phyloP scores from a whole-genome alignment of 2,113 vertebrate genomes.

The Passer domesticus region DNA sequence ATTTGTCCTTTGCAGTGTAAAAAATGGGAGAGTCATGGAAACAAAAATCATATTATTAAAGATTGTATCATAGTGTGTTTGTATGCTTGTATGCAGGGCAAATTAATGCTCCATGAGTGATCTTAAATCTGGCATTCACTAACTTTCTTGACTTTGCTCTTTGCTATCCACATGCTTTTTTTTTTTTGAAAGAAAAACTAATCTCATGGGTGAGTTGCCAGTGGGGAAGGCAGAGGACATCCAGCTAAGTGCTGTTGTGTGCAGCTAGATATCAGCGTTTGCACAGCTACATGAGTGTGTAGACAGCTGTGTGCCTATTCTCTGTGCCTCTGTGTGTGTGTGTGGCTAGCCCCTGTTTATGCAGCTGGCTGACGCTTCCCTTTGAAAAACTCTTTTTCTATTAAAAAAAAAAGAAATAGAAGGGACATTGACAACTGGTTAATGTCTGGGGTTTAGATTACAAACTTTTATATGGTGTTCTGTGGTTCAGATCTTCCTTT shows the following conservation, averaged over 20 bases:
- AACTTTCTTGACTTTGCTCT: background rate
- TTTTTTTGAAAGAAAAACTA: background rate
- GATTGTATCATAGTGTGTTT: constrained; percentile 1
- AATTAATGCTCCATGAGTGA: background rate
- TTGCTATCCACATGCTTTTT: background rate
- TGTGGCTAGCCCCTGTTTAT: background rate
- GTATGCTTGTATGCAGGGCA: background rate
- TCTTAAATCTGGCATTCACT: background rate
- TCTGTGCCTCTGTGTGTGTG: background rate
- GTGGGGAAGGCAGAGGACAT: background rate
- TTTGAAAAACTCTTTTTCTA: background rate
- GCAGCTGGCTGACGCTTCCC: background rate
- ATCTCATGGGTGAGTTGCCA: background rate
- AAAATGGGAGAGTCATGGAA: background rate
- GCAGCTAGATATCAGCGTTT: background rate
- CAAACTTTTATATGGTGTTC: background rate
- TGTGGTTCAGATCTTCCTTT: background rate
- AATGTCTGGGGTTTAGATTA: background rate
- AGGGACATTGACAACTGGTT: background rate
- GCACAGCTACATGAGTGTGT: background rate
- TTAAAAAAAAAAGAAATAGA: background rate
- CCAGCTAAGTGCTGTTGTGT: background rate
- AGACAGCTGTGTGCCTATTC: background rate
- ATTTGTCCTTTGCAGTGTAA: background rate
- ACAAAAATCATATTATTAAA: constrained; percentile 27